These are phyloP conservation scores for Oenanthe oenanthe DNA, from an alignment of 2,113 vertebrate genomes.

Conservation along the genomic window DNA sequence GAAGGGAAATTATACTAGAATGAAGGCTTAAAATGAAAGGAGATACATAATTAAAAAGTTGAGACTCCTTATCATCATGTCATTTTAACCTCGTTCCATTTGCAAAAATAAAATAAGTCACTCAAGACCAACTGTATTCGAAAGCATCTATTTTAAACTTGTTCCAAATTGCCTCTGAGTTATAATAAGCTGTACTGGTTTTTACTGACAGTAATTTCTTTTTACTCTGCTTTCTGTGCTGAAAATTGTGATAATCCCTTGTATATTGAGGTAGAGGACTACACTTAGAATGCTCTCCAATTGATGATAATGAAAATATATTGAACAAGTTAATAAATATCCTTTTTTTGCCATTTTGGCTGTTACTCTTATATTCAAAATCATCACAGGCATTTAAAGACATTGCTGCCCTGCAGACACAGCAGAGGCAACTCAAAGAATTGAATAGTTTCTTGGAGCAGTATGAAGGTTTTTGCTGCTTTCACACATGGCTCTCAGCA, in stretches of 20 bases:
- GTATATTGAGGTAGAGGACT: neutral
- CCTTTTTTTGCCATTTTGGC: slow-evolving; percentile 1
- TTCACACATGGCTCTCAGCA: neutral
- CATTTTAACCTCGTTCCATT: slow-evolving; percentile 58
- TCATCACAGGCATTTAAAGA: neutral
- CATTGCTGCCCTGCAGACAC: neutral
- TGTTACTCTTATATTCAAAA: neutral
- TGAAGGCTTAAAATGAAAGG: slow-evolving; percentile 26
- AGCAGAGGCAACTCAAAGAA: slow-evolving; percentile 1
- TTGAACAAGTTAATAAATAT: slow-evolving; percentile 3
- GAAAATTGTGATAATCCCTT: neutral
- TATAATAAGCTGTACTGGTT: slow-evolving; percentile 33
- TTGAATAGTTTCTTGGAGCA: neutral
- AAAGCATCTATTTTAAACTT: slow-evolving; percentile 47
- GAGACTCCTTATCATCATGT: slow-evolving; percentile 42
- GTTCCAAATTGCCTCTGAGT: slow-evolving; percentile 7
- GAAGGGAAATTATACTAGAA: neutral
- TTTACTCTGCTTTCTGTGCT: neutral
- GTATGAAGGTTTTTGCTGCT: neutral
- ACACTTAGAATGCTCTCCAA: neutral
- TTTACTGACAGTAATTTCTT: slow-evolving; percentile 11
- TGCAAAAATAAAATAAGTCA: slow-evolving; percentile 36
- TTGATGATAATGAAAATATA: neutral
- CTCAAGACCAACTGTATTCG: slow-evolving; percentile 25
- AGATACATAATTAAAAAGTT: slow-evolving; percentile 49